Evolutionary conservation across 2,113 vertebrate species (phyloP), one percentile per base, ranked within the genome.

Genomic region (Hypomesus transpacificus): DNA sequence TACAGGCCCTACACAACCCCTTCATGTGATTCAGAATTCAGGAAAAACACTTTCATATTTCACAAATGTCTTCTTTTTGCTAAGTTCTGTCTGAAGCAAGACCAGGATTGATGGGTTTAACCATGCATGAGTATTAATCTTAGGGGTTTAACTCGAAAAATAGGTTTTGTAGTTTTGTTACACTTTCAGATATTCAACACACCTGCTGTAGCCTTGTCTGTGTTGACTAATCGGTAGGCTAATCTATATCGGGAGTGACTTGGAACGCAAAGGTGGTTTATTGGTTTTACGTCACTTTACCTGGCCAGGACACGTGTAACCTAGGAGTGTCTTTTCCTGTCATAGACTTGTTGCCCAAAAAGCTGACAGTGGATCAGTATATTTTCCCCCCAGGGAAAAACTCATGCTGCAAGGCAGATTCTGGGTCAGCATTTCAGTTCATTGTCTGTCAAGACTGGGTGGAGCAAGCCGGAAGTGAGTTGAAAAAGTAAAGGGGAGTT

Each of bases 401-500:
- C 28, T 24, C 52, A 14, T 14, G 53, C 16, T 16, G 26, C 1
- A 16, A 14, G 26, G 18, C 74, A 76, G 80, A 74, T 71, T 67
- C 71, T 26, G 56, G 68, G 69, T 76, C 77, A 74, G 80, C 70
- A 46, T 69, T 70, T 52, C 54, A 67, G 52, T 28, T 60, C 21
- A 68, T 69, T 89, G 77, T 88, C 59, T 65, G 3, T 0, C 9
- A 68, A 66, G 1, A 82, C 76, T 34, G 82, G 77, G 89, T 76
- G 69, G 85, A 80, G 85, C 56, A 67, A 74, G 70, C 72, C 70
- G 82, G 82, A 84, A 84, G 75, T 81, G 39, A 20, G 31, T 24
- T 31, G 67, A 72, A 75, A 63, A 50, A 58, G 39, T 75, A 82
- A 86, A 88, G 88, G 87, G 88, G 87, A 90, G 86, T 83, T 86